phyloP scores from a whole-genome alignment of 1,140 invertebrate species.

The Agraylea sexmaculata region DNA sequence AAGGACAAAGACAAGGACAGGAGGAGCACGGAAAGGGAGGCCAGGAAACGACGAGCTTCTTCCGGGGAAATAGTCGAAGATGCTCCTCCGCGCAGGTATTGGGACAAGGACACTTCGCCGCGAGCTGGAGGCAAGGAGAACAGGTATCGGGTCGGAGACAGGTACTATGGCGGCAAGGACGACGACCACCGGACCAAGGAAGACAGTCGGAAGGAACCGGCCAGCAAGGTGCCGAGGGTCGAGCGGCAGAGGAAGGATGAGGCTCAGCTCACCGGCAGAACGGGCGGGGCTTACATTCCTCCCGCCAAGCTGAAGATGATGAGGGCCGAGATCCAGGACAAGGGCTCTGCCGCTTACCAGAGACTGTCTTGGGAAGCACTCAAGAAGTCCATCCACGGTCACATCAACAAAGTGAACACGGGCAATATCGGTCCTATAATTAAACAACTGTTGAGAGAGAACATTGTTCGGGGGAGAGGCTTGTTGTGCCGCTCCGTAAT shows the following conservation, averaged over 20 bases:
- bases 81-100: too few relatives aligned
- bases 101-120: too few relatives aligned
- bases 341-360: conserved; percentile 85
- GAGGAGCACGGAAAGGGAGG: too few relatives aligned
- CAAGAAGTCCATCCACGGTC: conserved; percentile 98
- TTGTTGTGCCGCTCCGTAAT: conserved; percentile 85
- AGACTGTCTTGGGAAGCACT: conserved; percentile 96
- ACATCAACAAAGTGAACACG: conserved; percentile 96
- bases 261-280: conserved; percentile 70
- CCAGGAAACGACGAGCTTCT: too few relatives aligned
- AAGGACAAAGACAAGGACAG: too few relatives aligned
- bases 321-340: conserved; percentile 90
- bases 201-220: too few relatives aligned
- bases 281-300: conserved; percentile 96
- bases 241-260: conserved; percentile 42
- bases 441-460: conserved; percentile 84
- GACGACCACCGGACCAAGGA: too few relatives aligned
- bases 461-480: conserved; percentile 90
- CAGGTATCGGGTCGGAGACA: too few relatives aligned
- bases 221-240: too few relatives aligned
- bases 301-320: conserved; percentile 89
- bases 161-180: too few relatives aligned
- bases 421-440: conserved; percentile 91
- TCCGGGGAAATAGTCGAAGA: too few relatives aligned
- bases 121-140: too few relatives aligned